phyloP scores from a whole-genome alignment of 2,113 vertebrate genomes.

The Hippocampus barbouri region DNA sequence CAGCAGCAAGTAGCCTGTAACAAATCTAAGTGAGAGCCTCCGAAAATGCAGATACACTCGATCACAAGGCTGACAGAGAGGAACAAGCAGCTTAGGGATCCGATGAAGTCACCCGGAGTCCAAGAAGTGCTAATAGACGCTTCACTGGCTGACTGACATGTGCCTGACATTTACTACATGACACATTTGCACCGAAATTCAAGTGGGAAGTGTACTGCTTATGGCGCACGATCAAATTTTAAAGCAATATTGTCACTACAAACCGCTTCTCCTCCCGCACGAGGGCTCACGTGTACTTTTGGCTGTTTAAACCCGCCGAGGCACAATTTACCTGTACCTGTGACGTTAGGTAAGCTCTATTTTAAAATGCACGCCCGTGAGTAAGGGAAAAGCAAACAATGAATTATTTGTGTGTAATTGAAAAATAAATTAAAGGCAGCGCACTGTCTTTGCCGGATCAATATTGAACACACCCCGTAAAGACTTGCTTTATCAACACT shows the following conservation, averaged over 20 bases:
- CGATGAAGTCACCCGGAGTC: constrained; percentile 46
- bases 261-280: constrained; percentile 21
- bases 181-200: constrained; percentile 26
- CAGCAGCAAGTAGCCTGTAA: constrained; percentile 65
- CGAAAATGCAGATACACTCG: constrained; percentile 53
- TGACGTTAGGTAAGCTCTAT: constrained; percentile 9
- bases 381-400: neutral
- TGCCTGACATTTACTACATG: constrained; percentile 43
- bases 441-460: constrained; percentile 47
- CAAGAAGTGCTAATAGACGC: constrained; percentile 22
- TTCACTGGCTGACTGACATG: constrained; percentile 26
- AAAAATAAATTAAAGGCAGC: constrained; percentile 23
- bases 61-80: constrained; percentile 54
- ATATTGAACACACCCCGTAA: constrained; percentile 68
- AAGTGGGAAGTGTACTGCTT: neutral
- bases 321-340: constrained; percentile 5
- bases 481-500: constrained; percentile 67
- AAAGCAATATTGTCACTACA: constrained; percentile 23
- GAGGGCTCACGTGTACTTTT: constrained; percentile 30
- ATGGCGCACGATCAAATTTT: constrained; percentile 37
- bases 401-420: neutral
- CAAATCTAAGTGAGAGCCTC: constrained; percentile 71
- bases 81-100: constrained; percentile 51
- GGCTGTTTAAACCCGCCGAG: no score
- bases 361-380: neutral